Percentiles rank a stretch among this genome's conserved stretches.
phyloP scores from a whole-genome alignment of 2,888 invertebrate genomes.

The Orgyia antiqua region DNA sequence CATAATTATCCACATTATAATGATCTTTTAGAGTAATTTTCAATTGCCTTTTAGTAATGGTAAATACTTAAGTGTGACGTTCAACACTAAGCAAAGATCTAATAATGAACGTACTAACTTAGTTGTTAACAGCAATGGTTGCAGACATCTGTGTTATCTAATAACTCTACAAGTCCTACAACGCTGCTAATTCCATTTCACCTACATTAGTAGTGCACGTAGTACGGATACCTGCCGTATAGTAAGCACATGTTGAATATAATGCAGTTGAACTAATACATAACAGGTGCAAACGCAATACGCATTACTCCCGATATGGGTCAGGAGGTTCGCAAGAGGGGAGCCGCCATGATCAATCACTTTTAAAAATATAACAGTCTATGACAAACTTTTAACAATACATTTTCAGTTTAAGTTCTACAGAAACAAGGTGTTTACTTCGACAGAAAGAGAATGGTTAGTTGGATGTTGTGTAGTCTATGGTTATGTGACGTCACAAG shows the following conservation, averaged over 20 bases:
- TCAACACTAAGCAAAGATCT: too few relatives aligned
- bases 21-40: too few relatives aligned
- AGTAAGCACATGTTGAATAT: constrained; percentile 28
- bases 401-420: constrained; percentile 5
- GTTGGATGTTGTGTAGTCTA: constrained; percentile 14
- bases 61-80: too few relatives aligned
- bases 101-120: too few relatives aligned
- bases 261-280: constrained; percentile 27
- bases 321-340: constrained; percentile 52
- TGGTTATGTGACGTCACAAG: constrained; percentile 58
- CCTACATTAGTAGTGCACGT: too few relatives aligned
- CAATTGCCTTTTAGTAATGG: too few relatives aligned
- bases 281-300: constrained; percentile 62
- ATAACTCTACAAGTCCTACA: too few relatives aligned
- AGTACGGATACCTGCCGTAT: too few relatives aligned
- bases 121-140: too few relatives aligned
- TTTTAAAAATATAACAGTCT: constrained; percentile 17
- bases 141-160: too few relatives aligned
- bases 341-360: constrained; percentile 28
- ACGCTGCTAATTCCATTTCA: too few relatives aligned
- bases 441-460: neutral
- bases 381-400: constrained; percentile 1
- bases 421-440: constrained; percentile 15
- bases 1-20: too few relatives aligned
- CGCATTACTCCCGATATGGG: constrained; percentile 61